Percentiles rank a stretch among this genome's conserved stretches.
Conservation (phyloP, 30 jellyfish, hydroid and myxozoan species). For the Cassiopea andromeda region DNA sequence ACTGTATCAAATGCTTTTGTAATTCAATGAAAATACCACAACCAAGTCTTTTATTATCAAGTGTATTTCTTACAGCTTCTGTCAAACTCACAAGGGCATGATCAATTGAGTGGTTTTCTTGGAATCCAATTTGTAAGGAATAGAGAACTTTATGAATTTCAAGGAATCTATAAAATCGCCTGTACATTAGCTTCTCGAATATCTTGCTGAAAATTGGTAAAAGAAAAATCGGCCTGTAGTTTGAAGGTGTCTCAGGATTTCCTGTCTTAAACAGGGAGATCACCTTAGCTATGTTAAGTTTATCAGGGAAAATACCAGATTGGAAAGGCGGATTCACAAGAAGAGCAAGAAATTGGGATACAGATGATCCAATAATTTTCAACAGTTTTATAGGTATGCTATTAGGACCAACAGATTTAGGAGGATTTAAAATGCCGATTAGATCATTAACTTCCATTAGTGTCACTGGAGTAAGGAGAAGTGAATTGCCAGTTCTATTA, state of each 20-base stretch:
- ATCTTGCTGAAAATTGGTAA: conserved; percentile 49
- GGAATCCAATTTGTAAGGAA: conserved; percentile 59
- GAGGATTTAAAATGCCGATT: conserved; percentile 47
- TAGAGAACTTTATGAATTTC: conserved; percentile 13
- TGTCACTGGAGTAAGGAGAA: too few species aligned
- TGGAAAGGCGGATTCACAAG: conserved; percentile 17
- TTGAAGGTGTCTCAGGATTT: conserved; percentile 24
- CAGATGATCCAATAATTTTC: conserved; percentile 4
- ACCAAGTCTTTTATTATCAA: conserved; percentile 40
- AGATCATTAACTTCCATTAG: conserved; percentile 63
- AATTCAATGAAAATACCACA: conserved; percentile 37
- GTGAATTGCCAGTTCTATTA: too few species aligned
- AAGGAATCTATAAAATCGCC: conserved; percentile 51
- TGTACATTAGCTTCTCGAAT: conserved; percentile 65
- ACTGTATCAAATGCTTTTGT: conserved; percentile 55
- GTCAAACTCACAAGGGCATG: conserved; percentile 65
- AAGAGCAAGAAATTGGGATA: conserved; percentile 12
- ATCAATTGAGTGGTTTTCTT: conserved; percentile 24
- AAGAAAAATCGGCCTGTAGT: conserved; percentile 62
- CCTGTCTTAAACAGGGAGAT: conserved; percentile 48
- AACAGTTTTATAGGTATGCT: conserved; percentile 46
- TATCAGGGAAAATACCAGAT: conserved; percentile 25
- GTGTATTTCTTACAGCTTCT: conserved; percentile 48
- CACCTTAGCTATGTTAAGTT: conserved; percentile 33
- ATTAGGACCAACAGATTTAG: conserved; percentile 63